Percentiles rank a stretch among this genome's conserved stretches.
These are phyloP conservation scores for Taenioides sp. DNA, from an alignment of 2,797 vertebrate genomes.

Conservation along the genomic window DNA sequence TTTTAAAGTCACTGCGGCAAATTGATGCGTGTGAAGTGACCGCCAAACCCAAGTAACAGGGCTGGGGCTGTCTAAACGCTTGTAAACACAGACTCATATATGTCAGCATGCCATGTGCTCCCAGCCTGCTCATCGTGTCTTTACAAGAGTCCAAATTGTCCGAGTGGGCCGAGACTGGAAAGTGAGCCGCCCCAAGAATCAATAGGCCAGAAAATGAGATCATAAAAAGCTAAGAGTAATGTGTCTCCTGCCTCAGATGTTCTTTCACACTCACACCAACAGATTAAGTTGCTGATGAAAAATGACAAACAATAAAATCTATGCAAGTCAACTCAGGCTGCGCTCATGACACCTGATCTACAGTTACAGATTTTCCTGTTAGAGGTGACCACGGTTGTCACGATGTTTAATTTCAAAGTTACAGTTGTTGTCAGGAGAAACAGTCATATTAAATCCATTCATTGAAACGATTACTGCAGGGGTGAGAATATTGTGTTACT, in stretches of 20 bases:
- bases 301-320: slow-evolving; percentile 36
- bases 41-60: slow-evolving; percentile 54
- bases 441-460: background rate
- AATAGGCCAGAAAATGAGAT: slow-evolving; percentile 72
- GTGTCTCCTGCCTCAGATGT: slow-evolving; percentile 52
- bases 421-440: background rate
- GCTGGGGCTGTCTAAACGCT: slow-evolving; percentile 64
- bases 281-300: slow-evolving; percentile 55
- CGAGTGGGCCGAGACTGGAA: slow-evolving; percentile 33
- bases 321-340: slow-evolving; percentile 25
- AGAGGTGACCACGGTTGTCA: background rate
- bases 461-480: background rate
- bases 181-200: slow-evolving; percentile 53
- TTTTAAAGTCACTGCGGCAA: slow-evolving; percentile 55
- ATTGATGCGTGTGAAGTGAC: slow-evolving; percentile 49
- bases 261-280: slow-evolving; percentile 44
- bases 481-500: background rate
- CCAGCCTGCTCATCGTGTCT: slow-evolving; percentile 57
- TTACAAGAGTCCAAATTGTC: slow-evolving; percentile 63
- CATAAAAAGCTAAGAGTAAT: slow-evolving; percentile 65
- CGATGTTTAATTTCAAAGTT: background rate
- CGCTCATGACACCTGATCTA: slow-evolving; percentile 18
- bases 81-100: slow-evolving; percentile 64
- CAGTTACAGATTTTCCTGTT: slow-evolving; percentile 7
- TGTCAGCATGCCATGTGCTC: slow-evolving; percentile 61